Percentiles rank a stretch among this genome's conserved stretches.
These are phyloP conservation scores for Ganaspis sp. DNA, from an alignment of 1,140 invertebrate genomes.

Conservation along the genomic window DNA sequence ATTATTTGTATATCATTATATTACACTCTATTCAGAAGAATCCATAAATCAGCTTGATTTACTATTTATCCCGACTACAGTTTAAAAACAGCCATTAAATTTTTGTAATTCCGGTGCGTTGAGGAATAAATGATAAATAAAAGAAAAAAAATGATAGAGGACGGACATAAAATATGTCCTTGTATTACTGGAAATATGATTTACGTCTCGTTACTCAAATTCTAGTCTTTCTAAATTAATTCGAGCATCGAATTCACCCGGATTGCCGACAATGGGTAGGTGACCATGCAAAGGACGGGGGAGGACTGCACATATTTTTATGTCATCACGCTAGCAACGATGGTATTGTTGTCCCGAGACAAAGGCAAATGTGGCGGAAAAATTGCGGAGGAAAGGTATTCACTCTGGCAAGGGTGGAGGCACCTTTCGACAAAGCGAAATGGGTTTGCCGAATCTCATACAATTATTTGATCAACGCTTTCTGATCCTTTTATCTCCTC, in stretches of 20 bases:
- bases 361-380: slow-evolving; percentile 77
- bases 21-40: too few species aligned
- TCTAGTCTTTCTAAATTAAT: slow-evolving; percentile 45
- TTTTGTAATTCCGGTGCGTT: too few species aligned
- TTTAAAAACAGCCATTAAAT: neutral
- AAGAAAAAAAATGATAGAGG: too few species aligned
- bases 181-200: neutral
- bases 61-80: too few species aligned
- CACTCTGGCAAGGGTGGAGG: slow-evolving; percentile 47
- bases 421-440: slow-evolving; percentile 60
- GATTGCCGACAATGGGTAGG: slow-evolving; percentile 38
- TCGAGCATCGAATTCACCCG: slow-evolving; percentile 36
- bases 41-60: too few species aligned
- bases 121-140: too few species aligned
- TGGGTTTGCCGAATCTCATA: slow-evolving; percentile 66
- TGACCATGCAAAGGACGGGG: slow-evolving; percentile 35
- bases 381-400: slow-evolving; percentile 71
- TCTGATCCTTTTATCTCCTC: neutral
- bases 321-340: slow-evolving; percentile 71
- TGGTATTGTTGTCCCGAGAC: slow-evolving; percentile 75
- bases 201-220: slow-evolving; percentile 27
- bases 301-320: slow-evolving; percentile 73
- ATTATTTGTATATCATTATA: too few species aligned
- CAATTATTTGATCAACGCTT: slow-evolving; percentile 36
- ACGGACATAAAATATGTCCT: neutral